phyloP scores from a whole-genome alignment of 2,113 vertebrate species.

The Thamnophis sirtalis region DNA sequence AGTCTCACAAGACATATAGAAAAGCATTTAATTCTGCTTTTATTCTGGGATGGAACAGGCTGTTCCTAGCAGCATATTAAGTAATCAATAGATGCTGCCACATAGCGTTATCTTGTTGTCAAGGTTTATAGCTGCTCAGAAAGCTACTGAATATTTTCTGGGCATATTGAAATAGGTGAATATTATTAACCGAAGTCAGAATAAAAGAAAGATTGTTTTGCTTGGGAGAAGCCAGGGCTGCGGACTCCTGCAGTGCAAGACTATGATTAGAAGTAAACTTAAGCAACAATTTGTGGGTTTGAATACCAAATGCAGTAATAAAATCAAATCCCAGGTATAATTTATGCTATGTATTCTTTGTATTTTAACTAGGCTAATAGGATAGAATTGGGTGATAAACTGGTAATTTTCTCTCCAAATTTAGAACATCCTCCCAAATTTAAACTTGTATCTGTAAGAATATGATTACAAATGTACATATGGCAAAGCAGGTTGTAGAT shows the following conservation, averaged over 20 bases:
- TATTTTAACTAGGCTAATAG: constrained; percentile 3
- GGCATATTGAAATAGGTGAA: neutral
- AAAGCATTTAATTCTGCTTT: constrained; percentile 14
- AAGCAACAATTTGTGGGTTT: neutral
- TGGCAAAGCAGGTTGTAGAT: neutral
- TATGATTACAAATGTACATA: neutral
- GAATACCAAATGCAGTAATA: constrained; percentile 36
- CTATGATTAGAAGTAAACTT: constrained; percentile 22
- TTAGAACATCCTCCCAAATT: too few relatives aligned
- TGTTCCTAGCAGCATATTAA: constrained; percentile 24
- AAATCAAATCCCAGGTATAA: constrained; percentile 16
- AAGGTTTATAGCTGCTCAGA: constrained; percentile 8
- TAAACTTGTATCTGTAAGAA: constrained; percentile 6
- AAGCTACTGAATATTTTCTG: neutral
- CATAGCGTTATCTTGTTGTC: constrained; percentile 6
- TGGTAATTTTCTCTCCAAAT: constrained; percentile 13
- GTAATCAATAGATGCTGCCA: constrained; percentile 27
- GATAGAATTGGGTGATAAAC: constrained; percentile 1
- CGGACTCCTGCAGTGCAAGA: constrained; percentile 16
- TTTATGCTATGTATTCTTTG: constrained; percentile 6
- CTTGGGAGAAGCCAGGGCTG: neutral
- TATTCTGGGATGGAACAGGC: constrained; percentile 22
- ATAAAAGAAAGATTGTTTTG: constrained; percentile 13
- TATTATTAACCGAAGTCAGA: constrained; percentile 24
- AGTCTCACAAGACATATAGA: constrained; percentile 6